Conservation (phyloP, 2,797 vertebrate genomes). For the Danio aesculapii region DNA sequence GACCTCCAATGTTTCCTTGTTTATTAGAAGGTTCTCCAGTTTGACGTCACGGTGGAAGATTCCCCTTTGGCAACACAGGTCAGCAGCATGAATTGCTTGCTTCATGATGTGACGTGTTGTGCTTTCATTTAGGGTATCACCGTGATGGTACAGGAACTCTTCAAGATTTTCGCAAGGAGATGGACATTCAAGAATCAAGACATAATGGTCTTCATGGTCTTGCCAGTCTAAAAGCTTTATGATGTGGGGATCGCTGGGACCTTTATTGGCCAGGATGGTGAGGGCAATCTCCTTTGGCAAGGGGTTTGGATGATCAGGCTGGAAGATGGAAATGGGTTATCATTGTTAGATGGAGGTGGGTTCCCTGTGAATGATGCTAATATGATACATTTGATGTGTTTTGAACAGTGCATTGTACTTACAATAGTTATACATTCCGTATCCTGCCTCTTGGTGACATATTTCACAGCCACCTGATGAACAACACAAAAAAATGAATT, state of each 20-base stretch:
- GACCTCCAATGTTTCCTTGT: neutral
- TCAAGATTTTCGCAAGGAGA: neutral
- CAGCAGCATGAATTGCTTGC: neutral
- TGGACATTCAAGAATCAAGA: neutral
- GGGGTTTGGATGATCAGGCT: neutral
- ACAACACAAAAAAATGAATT: neutral
- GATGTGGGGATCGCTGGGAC: neutral
- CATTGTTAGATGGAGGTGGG: neutral
- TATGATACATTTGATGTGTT: neutral
- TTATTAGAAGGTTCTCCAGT: neutral
- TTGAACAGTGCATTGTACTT: neutral
- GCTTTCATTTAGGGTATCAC: neutral
- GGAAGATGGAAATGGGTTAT: neutral
- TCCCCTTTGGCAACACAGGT: neutral
- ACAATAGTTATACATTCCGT: neutral
- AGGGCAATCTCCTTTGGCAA: neutral
- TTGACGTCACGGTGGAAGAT: neutral
- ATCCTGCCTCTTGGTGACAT: neutral
- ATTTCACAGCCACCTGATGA: slow-evolving; percentile 15
- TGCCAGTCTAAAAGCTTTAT: slow-evolving; percentile 3
- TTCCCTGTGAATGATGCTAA: neutral
- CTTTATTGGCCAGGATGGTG: neutral
- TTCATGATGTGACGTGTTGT: neutral
- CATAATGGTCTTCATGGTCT: neutral
- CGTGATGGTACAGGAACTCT: neutral